These are phyloP conservation scores for Stenoptilia bipunctidactyla DNA, from an alignment of 2,888 invertebrate species.

Conservation along the genomic window DNA sequence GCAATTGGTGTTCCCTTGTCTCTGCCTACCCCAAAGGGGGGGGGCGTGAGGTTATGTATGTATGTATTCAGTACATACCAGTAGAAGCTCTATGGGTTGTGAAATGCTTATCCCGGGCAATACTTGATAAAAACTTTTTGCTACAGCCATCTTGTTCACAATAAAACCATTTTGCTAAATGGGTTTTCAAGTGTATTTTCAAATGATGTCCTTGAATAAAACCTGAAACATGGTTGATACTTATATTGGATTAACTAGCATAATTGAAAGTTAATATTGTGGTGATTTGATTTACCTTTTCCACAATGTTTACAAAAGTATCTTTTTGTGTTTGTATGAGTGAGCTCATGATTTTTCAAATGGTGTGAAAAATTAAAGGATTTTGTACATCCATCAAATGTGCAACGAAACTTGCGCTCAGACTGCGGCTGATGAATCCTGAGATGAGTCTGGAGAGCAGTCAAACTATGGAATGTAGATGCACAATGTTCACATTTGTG, in stretches of 20 bases:
- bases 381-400: conserved; percentile 38
- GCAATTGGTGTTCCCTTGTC: too few relatives aligned
- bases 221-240: conserved; percentile 23
- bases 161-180: conserved; percentile 28
- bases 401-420: conserved; percentile 43
- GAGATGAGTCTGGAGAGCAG: conserved; percentile 43
- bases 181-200: conserved; percentile 43
- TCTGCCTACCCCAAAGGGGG: too few relatives aligned
- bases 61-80: too few relatives aligned
- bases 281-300: conserved; percentile 33
- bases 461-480: conserved; percentile 39
- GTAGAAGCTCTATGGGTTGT: conserved; percentile 25
- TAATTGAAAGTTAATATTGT: background rate
- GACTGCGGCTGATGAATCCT: conserved; percentile 43
- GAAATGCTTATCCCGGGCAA: conserved; percentile 39
- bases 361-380: conserved; percentile 59
- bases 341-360: conserved; percentile 52
- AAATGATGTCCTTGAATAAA: conserved; percentile 56
- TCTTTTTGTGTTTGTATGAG: conserved; percentile 48
- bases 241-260: background rate
- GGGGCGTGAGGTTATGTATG: too few relatives aligned
- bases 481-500: conserved; percentile 40
- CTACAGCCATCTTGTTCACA: conserved; percentile 32
- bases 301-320: conserved; percentile 48
- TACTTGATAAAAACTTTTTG: conserved; percentile 38